Base-by-base conservation (phyloP, 2,113 vertebrate species). In the Misgurnus anguillicaudatus region DNA sequence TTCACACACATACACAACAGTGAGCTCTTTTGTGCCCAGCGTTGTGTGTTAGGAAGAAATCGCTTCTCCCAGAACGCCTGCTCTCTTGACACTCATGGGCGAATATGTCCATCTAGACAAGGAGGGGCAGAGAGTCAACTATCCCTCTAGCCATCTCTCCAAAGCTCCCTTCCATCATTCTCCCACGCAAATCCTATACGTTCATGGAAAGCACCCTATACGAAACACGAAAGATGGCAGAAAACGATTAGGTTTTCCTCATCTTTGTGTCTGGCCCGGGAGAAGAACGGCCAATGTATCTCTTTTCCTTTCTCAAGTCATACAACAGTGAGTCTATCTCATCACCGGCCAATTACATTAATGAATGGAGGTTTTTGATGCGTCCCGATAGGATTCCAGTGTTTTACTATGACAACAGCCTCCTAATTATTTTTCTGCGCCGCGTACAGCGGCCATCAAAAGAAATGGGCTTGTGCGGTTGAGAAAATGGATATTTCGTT, bases 161-260 rank as follows among this genome's bases (percentile, higher is more conserved):
- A 68, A 13, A 21, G n/a, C 41, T n/a, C 11, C 10, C 17, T 38
- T 14, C 16, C 36, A 41, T 45, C 41, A n/a, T 68, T 19, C 70
- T 75, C 72, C 57, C 58, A 75, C 21, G 72, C 55, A 74, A 41
- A 61, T 62, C 48, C 65, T 70, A 62, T 51, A 78, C 77, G 62
- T 70, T 70, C 55, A 62, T 42, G n/a, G 61, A 47, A 53, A 38
- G 55, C 4, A 45, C 38, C 4, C n/a, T n/a, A 17, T 5, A 47
- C 16, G 24, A 89, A 90, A 89, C 80, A 83, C 86, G 19, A 51
- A 74, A 90, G 87, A 91, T 90, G 73, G 71, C 75, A 85, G 84
- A 74, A 83, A 57, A 71, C 83, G 88, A 91, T 92, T 87, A 85
- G 66, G 42, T 48, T 70, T 85, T 45, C 70, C 76, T 78, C 57